A percentile compares a stretch with the other conserved stretches of the same genome.
Evolutionary conservation across 2,113 vertebrate species (phyloP).

Genomic region (Spea bombifrons): DNA sequence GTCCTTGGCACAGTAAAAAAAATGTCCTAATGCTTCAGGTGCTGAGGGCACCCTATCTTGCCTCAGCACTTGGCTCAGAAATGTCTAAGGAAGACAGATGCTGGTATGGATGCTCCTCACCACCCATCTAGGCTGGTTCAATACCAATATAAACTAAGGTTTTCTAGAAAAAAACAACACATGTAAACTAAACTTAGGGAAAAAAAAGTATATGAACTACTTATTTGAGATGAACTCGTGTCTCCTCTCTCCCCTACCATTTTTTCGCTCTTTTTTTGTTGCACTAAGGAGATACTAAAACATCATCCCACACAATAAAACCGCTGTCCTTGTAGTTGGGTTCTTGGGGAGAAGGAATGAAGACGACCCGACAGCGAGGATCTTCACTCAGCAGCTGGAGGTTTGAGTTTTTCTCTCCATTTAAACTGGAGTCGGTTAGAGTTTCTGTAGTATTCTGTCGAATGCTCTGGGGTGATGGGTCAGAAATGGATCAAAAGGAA

Average conservation of each 20-base stretch:
- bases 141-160: not conserved
- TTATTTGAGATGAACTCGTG: constrained; percentile 18
- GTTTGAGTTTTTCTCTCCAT: constrained; percentile 15
- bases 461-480: constrained; percentile 30
- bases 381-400: constrained; percentile 33
- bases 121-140: not conserved
- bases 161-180: constrained; percentile 7
- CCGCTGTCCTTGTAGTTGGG: constrained; percentile 3
- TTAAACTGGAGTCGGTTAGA: not conserved
- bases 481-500: constrained; percentile 16
- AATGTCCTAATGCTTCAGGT: constrained; percentile 7
- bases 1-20: constrained; percentile 5
- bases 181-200: constrained; percentile 33
- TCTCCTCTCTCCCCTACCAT: not conserved
- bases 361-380: not conserved
- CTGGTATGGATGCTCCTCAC: not conserved
- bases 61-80: not conserved
- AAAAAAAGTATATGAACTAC: not conserved
- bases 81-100: not conserved
- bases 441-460: constrained; percentile 19
- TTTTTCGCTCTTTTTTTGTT: not conserved
- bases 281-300: not conserved
- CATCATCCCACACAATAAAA: constrained; percentile 2
- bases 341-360: constrained; percentile 4
- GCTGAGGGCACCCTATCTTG: not conserved